phyloP scores from a whole-genome alignment of 2,113 vertebrate genomes.

The Macaca mulatta region DNA sequence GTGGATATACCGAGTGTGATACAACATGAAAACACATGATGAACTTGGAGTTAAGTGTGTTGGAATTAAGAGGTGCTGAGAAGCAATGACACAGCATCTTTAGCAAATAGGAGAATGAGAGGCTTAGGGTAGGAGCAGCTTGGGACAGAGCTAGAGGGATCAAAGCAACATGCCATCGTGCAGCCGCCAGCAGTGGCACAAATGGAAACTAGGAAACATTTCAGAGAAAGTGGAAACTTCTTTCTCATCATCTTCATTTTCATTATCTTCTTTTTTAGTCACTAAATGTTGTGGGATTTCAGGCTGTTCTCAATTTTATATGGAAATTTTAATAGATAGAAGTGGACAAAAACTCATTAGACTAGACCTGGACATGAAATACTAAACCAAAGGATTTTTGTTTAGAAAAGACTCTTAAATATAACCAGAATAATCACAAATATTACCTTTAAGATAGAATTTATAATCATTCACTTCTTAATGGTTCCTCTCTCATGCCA shows the following conservation, averaged over 20 bases:
- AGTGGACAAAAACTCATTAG: slow-evolving; percentile 60
- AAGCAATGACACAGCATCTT: not conserved
- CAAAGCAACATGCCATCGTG: slow-evolving; percentile 25
- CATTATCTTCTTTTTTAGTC: not conserved
- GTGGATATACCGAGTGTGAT: not conserved
- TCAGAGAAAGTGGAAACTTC: slow-evolving; percentile 26
- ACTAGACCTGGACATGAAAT: slow-evolving; percentile 59
- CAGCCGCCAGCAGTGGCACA: not conserved
- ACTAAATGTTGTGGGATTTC: slow-evolving; percentile 58
- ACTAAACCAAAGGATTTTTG: slow-evolving; percentile 69
- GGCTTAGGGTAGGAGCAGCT: not conserved
- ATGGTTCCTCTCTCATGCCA: slow-evolving; percentile 85
- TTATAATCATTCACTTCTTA: slow-evolving; percentile 88
- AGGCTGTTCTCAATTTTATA: slow-evolving; percentile 71
- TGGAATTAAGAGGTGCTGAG: not conserved
- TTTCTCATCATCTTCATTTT: not conserved
- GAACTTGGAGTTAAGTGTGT: not conserved
- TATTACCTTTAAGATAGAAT: slow-evolving; percentile 83
- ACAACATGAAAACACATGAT: not conserved
- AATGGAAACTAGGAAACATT: slow-evolving; percentile 35
- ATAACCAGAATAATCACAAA: slow-evolving; percentile 63
- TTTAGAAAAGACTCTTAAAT: slow-evolving; percentile 32
- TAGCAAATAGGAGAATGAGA: not conserved
- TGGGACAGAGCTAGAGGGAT: not conserved
- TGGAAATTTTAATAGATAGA: slow-evolving; percentile 72